Base-by-base conservation (phyloP, 2,888 invertebrate species). In the Villa cingulata region DNA sequence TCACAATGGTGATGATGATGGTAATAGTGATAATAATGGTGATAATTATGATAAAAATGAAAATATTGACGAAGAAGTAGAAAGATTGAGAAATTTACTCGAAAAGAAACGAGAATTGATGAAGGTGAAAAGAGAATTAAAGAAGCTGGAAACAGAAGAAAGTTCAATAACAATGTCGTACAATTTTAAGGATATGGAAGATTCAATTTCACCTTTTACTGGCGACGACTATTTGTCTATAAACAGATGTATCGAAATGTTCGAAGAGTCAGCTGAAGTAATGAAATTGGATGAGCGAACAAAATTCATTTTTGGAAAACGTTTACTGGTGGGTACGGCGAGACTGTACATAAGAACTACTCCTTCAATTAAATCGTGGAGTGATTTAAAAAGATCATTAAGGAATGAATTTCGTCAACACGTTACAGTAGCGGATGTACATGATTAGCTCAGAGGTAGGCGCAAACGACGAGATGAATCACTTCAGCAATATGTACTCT, bases 261-360 rank as follows among this genome's bases (percentile, higher is more conserved):
- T 45, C 18, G 45, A 45, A 17, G 45, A 45, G 29, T 39, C 39
- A 12, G 45, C 39, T 12, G 29, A 45, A 17, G 18, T 38, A n/a
- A 15, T 45, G 9, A 29, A 32, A 15, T 32, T 38, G 23, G 39
- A 45, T 18, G 9, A 29, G 7, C 12, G 39, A 18, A 39, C 29
- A 32, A 38, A 29, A 29, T 29, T 39, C 16, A 20, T 20, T 18
- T 45, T 18, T 38, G 38, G 29, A 9, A 45, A 39, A 15, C 27
- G 45, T 18, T 38, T 45, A 4, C 15, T 45, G 1, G 29, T 17
- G 1, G 45, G 38, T 3, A 45, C 45, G 1, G 45, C 45, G 12
- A 45, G 39, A 39, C 18, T 45, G 39, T 39, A 37, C 32, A 18
- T 38, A 2, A 38, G 29, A 17, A 29, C 45, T 4, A 12, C n/a